These are phyloP conservation scores for Monarcha castaneiventris DNA, from an alignment of 2,113 vertebrate genomes.

Conservation along the genomic window DNA sequence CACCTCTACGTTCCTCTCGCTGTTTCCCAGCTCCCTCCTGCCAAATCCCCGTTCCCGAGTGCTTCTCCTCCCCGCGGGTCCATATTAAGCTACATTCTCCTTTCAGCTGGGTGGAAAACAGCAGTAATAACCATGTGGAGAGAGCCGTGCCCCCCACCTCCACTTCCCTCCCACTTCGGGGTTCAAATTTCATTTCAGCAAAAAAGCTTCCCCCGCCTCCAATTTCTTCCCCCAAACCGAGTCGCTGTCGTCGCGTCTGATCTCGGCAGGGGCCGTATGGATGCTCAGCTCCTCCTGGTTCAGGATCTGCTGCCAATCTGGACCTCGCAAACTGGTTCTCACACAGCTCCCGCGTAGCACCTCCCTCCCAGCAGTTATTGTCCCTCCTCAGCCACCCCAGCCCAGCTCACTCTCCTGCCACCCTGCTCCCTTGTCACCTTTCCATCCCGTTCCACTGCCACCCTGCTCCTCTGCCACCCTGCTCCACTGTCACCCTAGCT, in stretches of 20 bases:
- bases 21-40: conserved; percentile 46
- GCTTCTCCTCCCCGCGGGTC: conserved; percentile 57
- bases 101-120: conserved; percentile 68
- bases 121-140: conserved; percentile 60
- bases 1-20: conserved; percentile 35
- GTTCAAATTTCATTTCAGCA: conserved; percentile 65
- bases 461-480: neutral
- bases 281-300: conserved; percentile 63
- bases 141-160: conserved; percentile 63
- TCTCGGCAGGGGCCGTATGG: conserved; percentile 60
- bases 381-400: conserved; percentile 36
- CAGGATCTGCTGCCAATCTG: conserved; percentile 67
- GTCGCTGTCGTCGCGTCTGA: conserved; percentile 56
- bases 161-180: conserved; percentile 66
- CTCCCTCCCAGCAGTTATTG: conserved; percentile 31
- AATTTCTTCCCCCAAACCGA: conserved; percentile 61
- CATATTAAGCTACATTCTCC: conserved; percentile 63
- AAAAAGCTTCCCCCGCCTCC: conserved; percentile 64
- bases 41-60: conserved; percentile 25
- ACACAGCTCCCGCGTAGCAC: conserved; percentile 35
- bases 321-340: conserved; percentile 60
- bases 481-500: neutral
- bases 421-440: neutral
- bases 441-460: neutral
- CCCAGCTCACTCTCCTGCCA: neutral